Percentiles rank a stretch among this genome's conserved stretches.
Conservation (phyloP, 2,888 invertebrate genomes). For the Sisyra terminalis region DNA sequence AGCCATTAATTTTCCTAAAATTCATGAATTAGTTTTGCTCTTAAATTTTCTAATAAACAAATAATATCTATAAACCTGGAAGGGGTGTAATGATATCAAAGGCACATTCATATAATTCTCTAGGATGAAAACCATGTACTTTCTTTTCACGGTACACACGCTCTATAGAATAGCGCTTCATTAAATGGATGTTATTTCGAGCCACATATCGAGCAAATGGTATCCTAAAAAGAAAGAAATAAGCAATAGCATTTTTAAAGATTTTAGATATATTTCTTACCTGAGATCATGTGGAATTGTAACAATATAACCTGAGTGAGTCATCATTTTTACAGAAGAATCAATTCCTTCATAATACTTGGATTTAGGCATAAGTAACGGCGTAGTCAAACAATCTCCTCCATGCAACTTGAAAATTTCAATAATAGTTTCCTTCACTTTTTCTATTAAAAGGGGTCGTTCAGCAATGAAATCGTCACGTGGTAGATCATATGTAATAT, state of each 20-base stretch:
- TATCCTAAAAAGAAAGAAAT: constrained; percentile 27
- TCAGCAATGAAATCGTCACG: background rate
- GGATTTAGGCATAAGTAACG: constrained; percentile 62
- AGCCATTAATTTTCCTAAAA: constrained; percentile 41
- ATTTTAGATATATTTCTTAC: constrained; percentile 19
- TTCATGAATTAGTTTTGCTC: constrained; percentile 20
- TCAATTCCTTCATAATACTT: constrained; percentile 39
- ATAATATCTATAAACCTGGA: constrained; percentile 27
- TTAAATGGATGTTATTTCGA: constrained; percentile 54
- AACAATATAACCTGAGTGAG: constrained; percentile 69
- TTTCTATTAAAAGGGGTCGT: constrained; percentile 18
- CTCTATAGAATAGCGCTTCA: constrained; percentile 76
- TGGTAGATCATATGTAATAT: constrained; percentile 58
- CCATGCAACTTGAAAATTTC: constrained; percentile 61
- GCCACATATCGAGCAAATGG: constrained; percentile 72
- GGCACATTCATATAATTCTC: constrained; percentile 78
- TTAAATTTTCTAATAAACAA: constrained; percentile 13
- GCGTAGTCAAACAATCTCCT: constrained; percentile 60
- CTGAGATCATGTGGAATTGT: constrained; percentile 73
- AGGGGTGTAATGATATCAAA: constrained; percentile 81
- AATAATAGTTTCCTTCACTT: constrained; percentile 22
- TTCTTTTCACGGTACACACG: constrained; percentile 72
- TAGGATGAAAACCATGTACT: constrained; percentile 68
- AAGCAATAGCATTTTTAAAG: background rate
- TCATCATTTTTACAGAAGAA: constrained; percentile 65